Evolutionary conservation across 1,140 invertebrate species (phyloP).

Genomic region (Drosophila chauvacae): DNA sequence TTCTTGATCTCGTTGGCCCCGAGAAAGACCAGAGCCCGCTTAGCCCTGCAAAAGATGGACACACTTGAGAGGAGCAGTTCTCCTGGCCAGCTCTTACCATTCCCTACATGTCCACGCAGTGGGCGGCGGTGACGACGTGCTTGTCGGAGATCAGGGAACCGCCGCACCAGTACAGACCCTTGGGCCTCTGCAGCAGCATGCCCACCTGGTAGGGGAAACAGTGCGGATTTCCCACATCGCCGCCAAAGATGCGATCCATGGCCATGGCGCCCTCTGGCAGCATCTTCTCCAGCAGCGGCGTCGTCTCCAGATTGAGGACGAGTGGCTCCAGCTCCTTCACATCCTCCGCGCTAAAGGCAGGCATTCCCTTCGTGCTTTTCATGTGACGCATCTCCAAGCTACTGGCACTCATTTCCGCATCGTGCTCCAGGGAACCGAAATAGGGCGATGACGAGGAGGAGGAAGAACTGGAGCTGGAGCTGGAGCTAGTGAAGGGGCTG

Average conservation of each 20-base stretch:
- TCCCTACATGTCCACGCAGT: constrained; percentile 85
- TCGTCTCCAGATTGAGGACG: constrained; percentile 73
- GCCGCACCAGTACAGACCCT: constrained; percentile 86
- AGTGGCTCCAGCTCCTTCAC: constrained; percentile 53
- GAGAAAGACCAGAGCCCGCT: constrained; percentile 82
- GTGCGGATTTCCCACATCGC: constrained; percentile 74
- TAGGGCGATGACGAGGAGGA: constrained; percentile 40
- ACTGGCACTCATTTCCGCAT: constrained; percentile 73
- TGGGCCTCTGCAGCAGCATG: constrained; percentile 76
- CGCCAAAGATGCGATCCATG: constrained; percentile 83
- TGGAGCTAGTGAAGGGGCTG: constrained; percentile 49
- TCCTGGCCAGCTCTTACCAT: background rate
- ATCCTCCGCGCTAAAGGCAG: constrained; percentile 37
- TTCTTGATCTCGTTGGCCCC: constrained; percentile 85
- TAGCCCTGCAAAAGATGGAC: constrained; percentile 55
- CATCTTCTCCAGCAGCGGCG: constrained; percentile 68
- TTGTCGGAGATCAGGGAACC: constrained; percentile 86
- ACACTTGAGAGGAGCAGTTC: background rate
- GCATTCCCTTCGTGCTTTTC: constrained; percentile 4
- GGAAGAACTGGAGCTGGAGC: constrained; percentile 18
- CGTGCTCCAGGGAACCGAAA: constrained; percentile 51
- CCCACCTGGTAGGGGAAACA: constrained; percentile 84
- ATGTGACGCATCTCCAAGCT: constrained; percentile 51
- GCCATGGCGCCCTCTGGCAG: constrained; percentile 74
- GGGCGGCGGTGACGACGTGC: constrained; percentile 87